Conservation (phyloP, 2,113 vertebrate species). For the Vidua chalybeata region DNA sequence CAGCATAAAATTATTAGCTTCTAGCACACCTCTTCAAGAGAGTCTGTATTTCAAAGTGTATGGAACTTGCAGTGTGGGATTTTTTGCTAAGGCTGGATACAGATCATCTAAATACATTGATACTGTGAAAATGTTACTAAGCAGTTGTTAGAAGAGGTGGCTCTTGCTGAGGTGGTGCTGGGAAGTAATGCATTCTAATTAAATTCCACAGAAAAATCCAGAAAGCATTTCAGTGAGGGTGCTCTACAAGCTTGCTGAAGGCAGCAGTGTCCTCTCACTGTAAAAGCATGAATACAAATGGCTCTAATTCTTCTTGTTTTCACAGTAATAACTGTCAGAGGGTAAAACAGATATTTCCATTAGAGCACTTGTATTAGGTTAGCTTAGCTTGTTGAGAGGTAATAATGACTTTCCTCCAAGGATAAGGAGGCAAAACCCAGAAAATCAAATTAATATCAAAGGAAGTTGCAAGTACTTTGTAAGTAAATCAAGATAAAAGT, state of each 20-base stretch:
- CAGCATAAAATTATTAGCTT: neutral
- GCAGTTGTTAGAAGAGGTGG: neutral
- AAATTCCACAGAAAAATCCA: neutral
- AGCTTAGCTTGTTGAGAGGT: neutral
- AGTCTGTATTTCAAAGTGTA: neutral
- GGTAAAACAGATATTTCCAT: constrained; percentile 26
- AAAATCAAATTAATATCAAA: neutral
- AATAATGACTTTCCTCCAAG: neutral
- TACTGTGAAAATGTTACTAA: neutral
- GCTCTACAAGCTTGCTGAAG: neutral
- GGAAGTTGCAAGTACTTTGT: neutral
- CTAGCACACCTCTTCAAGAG: neutral
- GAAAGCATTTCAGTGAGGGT: neutral
- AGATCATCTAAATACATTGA: neutral
- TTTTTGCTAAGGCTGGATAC: neutral
- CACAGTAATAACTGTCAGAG: constrained; percentile 21
- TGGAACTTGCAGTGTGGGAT: accelerated
- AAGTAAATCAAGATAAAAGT: neutral
- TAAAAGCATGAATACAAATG: constrained; percentile 31
- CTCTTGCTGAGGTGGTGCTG: neutral
- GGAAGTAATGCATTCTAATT: neutral
- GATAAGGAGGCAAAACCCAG: neutral
- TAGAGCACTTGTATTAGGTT: constrained; percentile 3
- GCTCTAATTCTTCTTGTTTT: constrained; percentile 25
- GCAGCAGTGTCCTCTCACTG: neutral